These are phyloP conservation scores for Latheticus oryzae DNA, from an alignment of 2,888 invertebrate genomes.

Conservation along the genomic window DNA sequence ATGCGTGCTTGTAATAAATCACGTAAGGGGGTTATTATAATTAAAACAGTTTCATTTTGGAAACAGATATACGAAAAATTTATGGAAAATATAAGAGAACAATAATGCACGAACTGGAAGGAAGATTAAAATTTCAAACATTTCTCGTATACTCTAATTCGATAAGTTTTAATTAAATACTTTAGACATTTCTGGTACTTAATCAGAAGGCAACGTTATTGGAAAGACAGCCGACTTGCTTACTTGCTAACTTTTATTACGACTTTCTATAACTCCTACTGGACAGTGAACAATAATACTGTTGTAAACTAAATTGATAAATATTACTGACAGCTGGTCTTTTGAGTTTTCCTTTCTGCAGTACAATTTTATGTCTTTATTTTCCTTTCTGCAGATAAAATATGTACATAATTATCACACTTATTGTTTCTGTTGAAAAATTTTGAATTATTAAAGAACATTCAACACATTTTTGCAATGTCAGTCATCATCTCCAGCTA, in stretches of 20 bases:
- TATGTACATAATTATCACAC: no score
- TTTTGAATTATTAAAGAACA: no score
- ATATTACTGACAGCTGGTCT: no score
- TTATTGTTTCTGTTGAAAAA: no score
- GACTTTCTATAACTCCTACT: constrained; percentile 19
- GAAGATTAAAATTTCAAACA: constrained; percentile 43
- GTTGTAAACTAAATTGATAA: no score
- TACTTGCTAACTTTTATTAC: constrained; percentile 38
- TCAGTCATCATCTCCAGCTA: no score
- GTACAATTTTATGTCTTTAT: no score
- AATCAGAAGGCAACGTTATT: constrained; percentile 50
- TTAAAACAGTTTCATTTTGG: constrained; percentile 25
- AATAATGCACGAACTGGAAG: constrained; percentile 22
- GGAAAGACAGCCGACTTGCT: constrained; percentile 39
- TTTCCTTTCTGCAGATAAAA: no score
- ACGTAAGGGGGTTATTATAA: constrained; percentile 19
- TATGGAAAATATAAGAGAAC: constrained; percentile 17
- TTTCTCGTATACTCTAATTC: constrained; percentile 46
- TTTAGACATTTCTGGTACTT: constrained; percentile 50
- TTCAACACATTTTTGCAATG: no score
- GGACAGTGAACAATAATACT: no score
- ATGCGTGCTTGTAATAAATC: constrained; percentile 31
- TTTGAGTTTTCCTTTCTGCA: no score
- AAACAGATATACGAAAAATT: constrained; percentile 17
- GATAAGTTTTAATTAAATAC: constrained; percentile 54